These are phyloP conservation scores for Grantiella picta DNA, from an alignment of 2,113 vertebrate genomes.

Conservation along the genomic window DNA sequence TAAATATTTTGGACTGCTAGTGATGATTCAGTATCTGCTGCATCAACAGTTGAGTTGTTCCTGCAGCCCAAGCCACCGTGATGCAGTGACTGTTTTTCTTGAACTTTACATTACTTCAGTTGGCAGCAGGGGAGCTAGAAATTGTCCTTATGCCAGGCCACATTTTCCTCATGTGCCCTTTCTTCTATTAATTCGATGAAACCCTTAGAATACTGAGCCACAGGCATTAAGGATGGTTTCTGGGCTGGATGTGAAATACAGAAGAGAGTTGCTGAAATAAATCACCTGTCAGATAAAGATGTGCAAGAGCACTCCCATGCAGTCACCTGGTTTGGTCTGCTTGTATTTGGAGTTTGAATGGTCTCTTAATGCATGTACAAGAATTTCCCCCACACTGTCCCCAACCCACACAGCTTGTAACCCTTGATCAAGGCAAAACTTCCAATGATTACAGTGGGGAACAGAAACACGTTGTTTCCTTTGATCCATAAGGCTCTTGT, in stretches of 20 bases:
- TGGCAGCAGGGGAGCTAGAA: not conserved
- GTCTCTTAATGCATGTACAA: not conserved
- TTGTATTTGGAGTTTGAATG: not conserved
- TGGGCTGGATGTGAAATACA: not conserved
- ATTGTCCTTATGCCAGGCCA: not conserved
- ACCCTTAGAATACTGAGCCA: not conserved
- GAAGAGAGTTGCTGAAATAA: not conserved
- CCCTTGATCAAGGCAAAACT: not conserved
- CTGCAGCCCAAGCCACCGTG: not conserved
- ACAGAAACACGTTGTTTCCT: not conserved
- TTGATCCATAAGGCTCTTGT: accelerated
- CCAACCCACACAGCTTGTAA: not conserved
- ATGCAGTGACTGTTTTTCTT: not conserved
- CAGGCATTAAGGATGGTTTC: not conserved
- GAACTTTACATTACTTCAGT: not conserved
- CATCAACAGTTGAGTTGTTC: not conserved
- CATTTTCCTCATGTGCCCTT: not conserved
- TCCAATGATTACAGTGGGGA: not conserved
- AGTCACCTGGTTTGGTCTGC: not conserved
- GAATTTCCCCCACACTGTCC: not conserved
- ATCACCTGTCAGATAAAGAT: not conserved
- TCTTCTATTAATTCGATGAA: not conserved
- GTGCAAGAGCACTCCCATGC: not conserved
- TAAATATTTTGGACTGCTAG: not conserved
- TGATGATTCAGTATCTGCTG: not conserved